phyloP scores from a whole-genome alignment of 2,888 invertebrate species.

The Pammene fasciana region DNA sequence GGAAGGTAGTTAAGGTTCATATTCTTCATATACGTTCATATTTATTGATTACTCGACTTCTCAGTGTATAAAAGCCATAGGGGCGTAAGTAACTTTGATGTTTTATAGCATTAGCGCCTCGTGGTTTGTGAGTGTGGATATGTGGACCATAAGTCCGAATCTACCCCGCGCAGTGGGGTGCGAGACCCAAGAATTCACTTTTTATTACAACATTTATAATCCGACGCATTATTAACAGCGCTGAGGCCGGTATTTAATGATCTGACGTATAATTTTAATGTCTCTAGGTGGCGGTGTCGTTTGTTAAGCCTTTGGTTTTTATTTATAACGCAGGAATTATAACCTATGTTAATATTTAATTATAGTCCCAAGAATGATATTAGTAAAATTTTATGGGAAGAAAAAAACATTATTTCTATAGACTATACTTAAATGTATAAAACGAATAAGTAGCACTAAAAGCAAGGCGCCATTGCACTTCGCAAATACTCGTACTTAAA shows the following conservation, averaged over 20 bases:
- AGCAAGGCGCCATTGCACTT: conserved; percentile 27
- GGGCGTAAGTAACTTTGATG: not conserved
- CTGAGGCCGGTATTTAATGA: conserved; percentile 73
- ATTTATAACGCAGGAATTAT: conserved; percentile 24
- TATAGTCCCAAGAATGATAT: conserved; percentile 7
- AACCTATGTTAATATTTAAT: conserved; percentile 31
- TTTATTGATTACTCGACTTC: conserved; percentile 1
- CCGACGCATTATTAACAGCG: conserved; percentile 70
- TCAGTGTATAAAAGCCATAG: not conserved
- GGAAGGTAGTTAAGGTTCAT: conserved; percentile 29
- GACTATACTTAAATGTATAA: not conserved
- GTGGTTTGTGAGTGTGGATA: not conserved
- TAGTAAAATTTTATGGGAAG: not conserved
- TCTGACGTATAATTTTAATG: conserved; percentile 67
- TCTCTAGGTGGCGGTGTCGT: conserved; percentile 52
- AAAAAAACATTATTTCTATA: not conserved
- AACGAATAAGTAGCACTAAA: conserved; percentile 11
- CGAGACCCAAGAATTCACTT: conserved; percentile 69
- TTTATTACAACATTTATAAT: conserved; percentile 70
- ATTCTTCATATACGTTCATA: conserved; percentile 18
- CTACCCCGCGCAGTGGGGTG: conserved; percentile 73
- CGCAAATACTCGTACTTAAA: conserved; percentile 18
- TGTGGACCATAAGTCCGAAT: conserved; percentile 54
- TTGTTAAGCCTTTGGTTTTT: conserved; percentile 42
- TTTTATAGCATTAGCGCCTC: conserved; percentile 6